Base-by-base conservation (phyloP, 2,888 invertebrate genomes). In the Carabus problematicus region DNA sequence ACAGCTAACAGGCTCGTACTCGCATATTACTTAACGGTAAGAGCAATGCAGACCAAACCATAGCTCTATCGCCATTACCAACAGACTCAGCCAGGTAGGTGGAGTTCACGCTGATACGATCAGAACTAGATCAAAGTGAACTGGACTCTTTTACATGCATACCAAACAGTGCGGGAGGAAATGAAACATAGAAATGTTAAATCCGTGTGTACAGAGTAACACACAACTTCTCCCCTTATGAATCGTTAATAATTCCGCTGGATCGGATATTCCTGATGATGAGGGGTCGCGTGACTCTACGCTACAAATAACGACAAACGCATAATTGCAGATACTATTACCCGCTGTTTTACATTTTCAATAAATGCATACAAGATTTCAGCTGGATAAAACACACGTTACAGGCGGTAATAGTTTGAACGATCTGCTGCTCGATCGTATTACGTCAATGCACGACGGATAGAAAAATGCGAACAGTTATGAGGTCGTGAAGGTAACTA, bases 81-180 rank as follows among this genome's bases (percentile, higher is more conserved):
- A 47, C 49, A 7, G 40, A 9, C 14, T 12, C 8, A 45, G 45
- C 45, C 45, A 52, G 47, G 62, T 62, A 69, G 69, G 69, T 69
- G 69, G 69, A 62, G 54, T 55, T n/a, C 52, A 42, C 19, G 18
- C 52, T 56, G 62, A 62, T 62, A 69, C 69, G 62, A 69, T 69
- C 69, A 62, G 61, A 69, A 69, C 62, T 69, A 69, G 69, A 69
- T 69, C 69, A 69, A 69, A 69, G 61, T 54, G 69, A 69, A 69
- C 69, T 62, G 69, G 69, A 69, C 62, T 62, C 69, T 69, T 47
- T 56, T 69, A 29, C 6, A 61, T 69, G 69, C 69, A 69, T 69
- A 69, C 62, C 69, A 69, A 11, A 8, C 45, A n/a, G 19, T 47
- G 47, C 47, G 47, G 47, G 45, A 61, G 47, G 45, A 61, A 61